These are phyloP conservation scores for Dione juno DNA, from an alignment of 2,888 invertebrate genomes.

Conservation along the genomic window DNA sequence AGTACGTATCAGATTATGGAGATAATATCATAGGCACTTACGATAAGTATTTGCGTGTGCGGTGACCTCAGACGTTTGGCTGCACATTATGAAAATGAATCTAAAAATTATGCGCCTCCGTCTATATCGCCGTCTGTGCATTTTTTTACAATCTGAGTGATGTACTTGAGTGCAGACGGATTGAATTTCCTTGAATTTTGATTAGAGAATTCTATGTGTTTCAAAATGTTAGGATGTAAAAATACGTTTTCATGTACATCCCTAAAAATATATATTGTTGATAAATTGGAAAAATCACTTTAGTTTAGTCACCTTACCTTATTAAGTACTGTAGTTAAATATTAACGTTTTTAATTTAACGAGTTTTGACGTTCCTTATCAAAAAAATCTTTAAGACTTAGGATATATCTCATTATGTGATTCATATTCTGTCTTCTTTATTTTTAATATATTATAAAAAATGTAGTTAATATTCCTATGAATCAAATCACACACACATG, in stretches of 20 bases:
- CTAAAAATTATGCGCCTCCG: conserved; percentile 76
- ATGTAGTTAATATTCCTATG: conserved; percentile 36
- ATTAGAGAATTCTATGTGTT: conserved; percentile 68
- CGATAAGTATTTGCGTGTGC: conserved; percentile 49
- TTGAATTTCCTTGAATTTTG: conserved; percentile 82
- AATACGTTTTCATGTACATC: neutral
- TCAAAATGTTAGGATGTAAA: conserved; percentile 49
- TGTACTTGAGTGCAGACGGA: conserved; percentile 80
- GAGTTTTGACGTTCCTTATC: too few relatives aligned
- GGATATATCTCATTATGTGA: too few relatives aligned
- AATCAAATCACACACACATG: conserved; percentile 51
- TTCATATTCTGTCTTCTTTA: too few relatives aligned
- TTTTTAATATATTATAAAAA: neutral
- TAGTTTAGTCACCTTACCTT: too few relatives aligned
- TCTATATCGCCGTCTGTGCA: conserved; percentile 74
- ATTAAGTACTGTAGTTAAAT: too few relatives aligned
- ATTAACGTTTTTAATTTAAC: too few relatives aligned
- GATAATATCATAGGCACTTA: conserved; percentile 34
- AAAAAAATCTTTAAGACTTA: too few relatives aligned
- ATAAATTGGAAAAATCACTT: too few relatives aligned
- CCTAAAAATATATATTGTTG: neutral
- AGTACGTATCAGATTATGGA: neutral
- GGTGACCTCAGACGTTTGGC: conserved; percentile 70
- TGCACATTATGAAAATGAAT: conserved; percentile 82
- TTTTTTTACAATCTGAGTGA: conserved; percentile 76